Conservation (phyloP, 2,797 vertebrate genomes). For the Manis crassicaudata region DNA sequence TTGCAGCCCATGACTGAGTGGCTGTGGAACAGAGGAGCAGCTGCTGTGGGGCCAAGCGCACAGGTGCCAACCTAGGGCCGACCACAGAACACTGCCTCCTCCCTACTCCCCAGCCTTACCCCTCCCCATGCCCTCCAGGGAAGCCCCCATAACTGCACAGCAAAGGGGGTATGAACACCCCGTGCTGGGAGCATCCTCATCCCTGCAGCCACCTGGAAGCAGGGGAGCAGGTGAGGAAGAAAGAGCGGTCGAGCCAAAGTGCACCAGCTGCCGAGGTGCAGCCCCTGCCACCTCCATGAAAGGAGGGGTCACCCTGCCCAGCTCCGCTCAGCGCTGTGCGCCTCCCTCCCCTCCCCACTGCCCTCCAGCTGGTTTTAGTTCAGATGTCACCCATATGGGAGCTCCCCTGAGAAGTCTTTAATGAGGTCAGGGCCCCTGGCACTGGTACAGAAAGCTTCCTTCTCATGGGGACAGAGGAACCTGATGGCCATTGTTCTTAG, state of each 20-base stretch:
- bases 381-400: constrained; percentile 32
- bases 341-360: not conserved
- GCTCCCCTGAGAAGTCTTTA: constrained; percentile 14
- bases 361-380: not conserved
- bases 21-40: not conserved
- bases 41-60: not conserved
- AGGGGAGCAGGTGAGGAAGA: not conserved
- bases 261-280: not conserved
- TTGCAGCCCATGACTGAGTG: not conserved
- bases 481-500: constrained; percentile 59
- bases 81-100: not conserved
- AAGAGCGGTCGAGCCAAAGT: not conserved
- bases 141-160: too few species aligned
- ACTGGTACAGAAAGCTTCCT: not conserved
- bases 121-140: too few species aligned
- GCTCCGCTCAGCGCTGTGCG: not conserved
- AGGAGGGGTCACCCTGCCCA: not conserved
- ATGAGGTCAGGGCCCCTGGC: constrained; percentile 61
- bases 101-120: too few species aligned
- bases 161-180: too few species aligned
- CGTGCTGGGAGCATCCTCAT: not conserved
- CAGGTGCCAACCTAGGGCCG: not conserved
- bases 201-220: not conserved
- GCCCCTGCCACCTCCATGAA: not conserved
- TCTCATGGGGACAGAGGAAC: constrained; percentile 37